Evolutionary conservation across 2,888 invertebrate genomes (phyloP).

Genomic region (Octonoba sinensis): DNA sequence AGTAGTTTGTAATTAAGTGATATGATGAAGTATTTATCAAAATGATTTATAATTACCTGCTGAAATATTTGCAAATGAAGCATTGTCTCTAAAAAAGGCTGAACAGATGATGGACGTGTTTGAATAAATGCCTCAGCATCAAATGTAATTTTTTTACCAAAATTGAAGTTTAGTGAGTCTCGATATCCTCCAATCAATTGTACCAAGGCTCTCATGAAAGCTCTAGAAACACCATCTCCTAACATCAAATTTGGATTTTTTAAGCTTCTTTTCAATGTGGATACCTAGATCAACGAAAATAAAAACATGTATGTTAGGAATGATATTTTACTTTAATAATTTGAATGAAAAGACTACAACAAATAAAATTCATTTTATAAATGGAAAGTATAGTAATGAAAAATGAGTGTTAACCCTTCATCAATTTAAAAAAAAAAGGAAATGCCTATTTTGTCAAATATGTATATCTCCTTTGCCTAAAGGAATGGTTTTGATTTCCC

Average conservation of each 20-base stretch:
- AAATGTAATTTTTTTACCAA: slow-evolving; percentile 79
- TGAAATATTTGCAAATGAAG: slow-evolving; percentile 94
- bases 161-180: slow-evolving; percentile 81
- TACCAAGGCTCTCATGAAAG: slow-evolving; percentile 91
- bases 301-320: not conserved
- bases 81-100: slow-evolving; percentile 90
- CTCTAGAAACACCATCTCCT: slow-evolving; percentile 93
- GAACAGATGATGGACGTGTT: slow-evolving; percentile 85
- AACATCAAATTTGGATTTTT: slow-evolving; percentile 82
- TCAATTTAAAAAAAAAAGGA: too few species aligned
- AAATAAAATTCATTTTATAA: too few species aligned
- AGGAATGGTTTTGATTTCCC: too few species aligned
- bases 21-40: too few species aligned
- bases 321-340: not conserved
- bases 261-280: slow-evolving; percentile 81
- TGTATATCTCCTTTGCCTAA: too few species aligned
- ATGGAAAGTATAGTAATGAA: too few species aligned
- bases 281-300: slow-evolving; percentile 75
- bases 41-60: slow-evolving; percentile 76
- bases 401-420: too few species aligned
- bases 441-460: too few species aligned
- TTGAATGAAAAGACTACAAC: too few species aligned
- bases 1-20: too few species aligned
- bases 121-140: slow-evolving; percentile 88
- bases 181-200: slow-evolving; percentile 94